phyloP scores from a whole-genome alignment of 2,797 vertebrate genomes.

The Anas acuta region DNA sequence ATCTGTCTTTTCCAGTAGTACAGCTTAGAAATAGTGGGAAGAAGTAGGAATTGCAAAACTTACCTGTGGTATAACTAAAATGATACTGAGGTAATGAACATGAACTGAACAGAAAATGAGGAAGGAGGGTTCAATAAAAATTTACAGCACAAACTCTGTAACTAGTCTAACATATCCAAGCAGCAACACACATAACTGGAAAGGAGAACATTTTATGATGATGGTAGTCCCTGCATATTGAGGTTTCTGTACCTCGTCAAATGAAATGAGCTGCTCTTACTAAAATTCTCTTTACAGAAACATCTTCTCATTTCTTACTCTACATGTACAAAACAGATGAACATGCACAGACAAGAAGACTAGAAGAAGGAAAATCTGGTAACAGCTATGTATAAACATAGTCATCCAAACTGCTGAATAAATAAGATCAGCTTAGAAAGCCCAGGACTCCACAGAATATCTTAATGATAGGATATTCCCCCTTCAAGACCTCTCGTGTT shows the following conservation, averaged over 20 bases:
- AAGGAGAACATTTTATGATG: not conserved
- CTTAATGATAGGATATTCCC: not conserved
- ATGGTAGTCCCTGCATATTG: not conserved
- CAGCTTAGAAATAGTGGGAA: not conserved
- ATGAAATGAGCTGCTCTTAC: not conserved
- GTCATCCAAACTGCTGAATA: not conserved
- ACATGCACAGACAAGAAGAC: not conserved
- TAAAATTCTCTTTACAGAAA: not conserved
- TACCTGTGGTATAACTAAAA: not conserved
- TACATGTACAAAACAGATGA: not conserved
- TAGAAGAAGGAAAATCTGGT: not conserved
- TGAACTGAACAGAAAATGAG: not conserved
- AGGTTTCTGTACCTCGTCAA: not conserved
- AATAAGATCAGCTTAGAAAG: not conserved
- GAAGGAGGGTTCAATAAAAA: not conserved
- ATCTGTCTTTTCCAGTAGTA: not conserved
- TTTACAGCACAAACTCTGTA: not conserved
- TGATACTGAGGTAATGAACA: not conserved
- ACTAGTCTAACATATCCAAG: not conserved
- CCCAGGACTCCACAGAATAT: not conserved
- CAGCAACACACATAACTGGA: not conserved
- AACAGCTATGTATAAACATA: not conserved
- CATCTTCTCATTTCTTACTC: not conserved
- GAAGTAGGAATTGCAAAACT: not conserved
- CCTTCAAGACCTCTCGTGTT: not conserved